Base-by-base conservation (phyloP, 1,140 invertebrate species). In the Pseudomyrmex cubaensis region DNA sequence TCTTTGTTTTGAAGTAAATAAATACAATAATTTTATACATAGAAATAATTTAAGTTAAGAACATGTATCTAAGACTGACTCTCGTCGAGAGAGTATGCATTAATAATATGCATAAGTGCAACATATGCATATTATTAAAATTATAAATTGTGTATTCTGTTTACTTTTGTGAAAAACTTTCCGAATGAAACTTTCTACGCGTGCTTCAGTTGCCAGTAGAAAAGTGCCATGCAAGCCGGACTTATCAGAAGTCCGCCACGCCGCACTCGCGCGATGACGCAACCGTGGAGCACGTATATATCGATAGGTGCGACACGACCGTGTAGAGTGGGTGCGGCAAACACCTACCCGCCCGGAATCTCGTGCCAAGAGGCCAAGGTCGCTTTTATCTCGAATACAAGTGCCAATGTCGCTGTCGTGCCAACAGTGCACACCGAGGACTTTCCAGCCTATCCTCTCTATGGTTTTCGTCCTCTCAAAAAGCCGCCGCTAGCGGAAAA, bases 341-440 rank as follows among this genome's bases (percentile, higher is more conserved):
- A 75, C 61, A 82, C 50, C 44, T 80, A 69, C 59, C 35, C 44
- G 50, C 54, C 48, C 20, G 82, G 72, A 87, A 62, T 75, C 25
- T 63, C 66, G 85, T 84, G 83, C 61, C 72, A 82, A 87, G 62
- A n/a, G 83, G 83, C 76, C 86, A 88, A 88, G 87, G 87, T 88
- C 80, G 57, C 59, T 74, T 87, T 87, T 87, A 85, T 88, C 64
- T 66, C 76, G 44, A 15, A 59, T 56, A 57, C 46, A 56, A 57
- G 59, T 54, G 67, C 54, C 52, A 69, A 46, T 78, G 56, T 61
- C 25, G 85, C 54, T 50, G 22, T 82, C 46, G 59, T 22, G 54
- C 63, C 85, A 84, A 78, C 9, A 57, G 46, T 73, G 22, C 46
- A 20, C 22, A 22, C 35, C 35, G 35, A 48, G 50, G 56, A n/a